These are phyloP conservation scores for Dromas ardeola DNA, from an alignment of 2,113 vertebrate species.

Conservation along the genomic window DNA sequence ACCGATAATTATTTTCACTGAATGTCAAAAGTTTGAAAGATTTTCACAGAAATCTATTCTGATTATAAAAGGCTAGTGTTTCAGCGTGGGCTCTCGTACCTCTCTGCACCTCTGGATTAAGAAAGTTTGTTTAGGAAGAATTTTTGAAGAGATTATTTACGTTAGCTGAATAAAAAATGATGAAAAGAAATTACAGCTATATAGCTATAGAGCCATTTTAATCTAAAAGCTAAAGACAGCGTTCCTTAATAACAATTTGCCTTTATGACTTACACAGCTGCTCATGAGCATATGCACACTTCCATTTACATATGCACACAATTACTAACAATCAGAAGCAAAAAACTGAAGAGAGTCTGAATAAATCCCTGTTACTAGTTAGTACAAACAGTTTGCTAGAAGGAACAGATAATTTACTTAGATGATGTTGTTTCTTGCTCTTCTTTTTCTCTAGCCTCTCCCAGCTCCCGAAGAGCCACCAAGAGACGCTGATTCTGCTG, in stretches of 20 bases:
- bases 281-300: not conserved
- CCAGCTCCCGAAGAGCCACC: constrained; percentile 89
- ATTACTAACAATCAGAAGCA: not conserved
- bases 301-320: not conserved
- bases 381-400: not conserved
- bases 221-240: not conserved
- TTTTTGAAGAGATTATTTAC: not conserved
- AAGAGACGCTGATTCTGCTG: constrained; percentile 96
- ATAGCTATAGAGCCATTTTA: not conserved
- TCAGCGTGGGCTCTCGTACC: not conserved
- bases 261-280: not conserved
- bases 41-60: not conserved
- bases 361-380: not conserved
- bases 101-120: not conserved
- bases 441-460: constrained; percentile 88
- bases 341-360: not conserved
- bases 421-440: constrained; percentile 85
- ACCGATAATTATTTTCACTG: not conserved
- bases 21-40: not conserved
- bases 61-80: not conserved
- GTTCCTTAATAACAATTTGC: not conserved
- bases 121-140: not conserved
- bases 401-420: constrained; percentile 71
- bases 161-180: not conserved
- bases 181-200: not conserved